Percentiles rank a stretch among this genome's conserved stretches.
Evolutionary conservation across 2,113 vertebrate genomes (phyloP).

Genomic region (Scomber scombrus): DNA sequence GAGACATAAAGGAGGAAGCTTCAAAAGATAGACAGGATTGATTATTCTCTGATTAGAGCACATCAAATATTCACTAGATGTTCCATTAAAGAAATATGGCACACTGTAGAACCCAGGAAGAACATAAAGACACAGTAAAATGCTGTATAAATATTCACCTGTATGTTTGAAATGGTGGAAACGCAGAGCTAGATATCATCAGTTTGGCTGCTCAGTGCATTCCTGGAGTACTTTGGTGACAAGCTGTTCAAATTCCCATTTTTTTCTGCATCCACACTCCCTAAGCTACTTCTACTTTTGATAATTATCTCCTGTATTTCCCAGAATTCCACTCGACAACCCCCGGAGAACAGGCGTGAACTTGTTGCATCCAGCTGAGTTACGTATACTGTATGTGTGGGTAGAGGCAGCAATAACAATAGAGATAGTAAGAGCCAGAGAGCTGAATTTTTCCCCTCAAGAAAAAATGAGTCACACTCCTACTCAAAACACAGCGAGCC

Average conservation of each 20-base stretch:
- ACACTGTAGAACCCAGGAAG: conserved; percentile 38
- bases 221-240: conserved; percentile 35
- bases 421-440: conserved; percentile 77
- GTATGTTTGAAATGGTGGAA: conserved; percentile 2
- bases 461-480: conserved; percentile 81
- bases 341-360: conserved; percentile 71
- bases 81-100: conserved; percentile 51
- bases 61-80: conserved; percentile 73
- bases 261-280: conserved; percentile 46
- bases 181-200: conserved; percentile 1
- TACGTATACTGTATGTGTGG: conserved; percentile 79
- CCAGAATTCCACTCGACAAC: conserved; percentile 68
- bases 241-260: conserved; percentile 23
- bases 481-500: conserved; percentile 76
- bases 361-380: conserved; percentile 76
- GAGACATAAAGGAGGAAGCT: conserved; percentile 18
- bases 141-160: conserved; percentile 39
- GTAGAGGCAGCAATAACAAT: conserved; percentile 77
- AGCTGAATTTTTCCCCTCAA: conserved; percentile 79
- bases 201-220: conserved; percentile 12
- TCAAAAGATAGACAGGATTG: conserved; percentile 43
- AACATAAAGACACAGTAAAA: conserved; percentile 32
- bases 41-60: conserved; percentile 56
- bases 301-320: conserved; percentile 67
- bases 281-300: conserved; percentile 36